These are phyloP conservation scores for Chloroceryle aenea DNA, from an alignment of 2,113 vertebrate species.

Conservation along the genomic window DNA sequence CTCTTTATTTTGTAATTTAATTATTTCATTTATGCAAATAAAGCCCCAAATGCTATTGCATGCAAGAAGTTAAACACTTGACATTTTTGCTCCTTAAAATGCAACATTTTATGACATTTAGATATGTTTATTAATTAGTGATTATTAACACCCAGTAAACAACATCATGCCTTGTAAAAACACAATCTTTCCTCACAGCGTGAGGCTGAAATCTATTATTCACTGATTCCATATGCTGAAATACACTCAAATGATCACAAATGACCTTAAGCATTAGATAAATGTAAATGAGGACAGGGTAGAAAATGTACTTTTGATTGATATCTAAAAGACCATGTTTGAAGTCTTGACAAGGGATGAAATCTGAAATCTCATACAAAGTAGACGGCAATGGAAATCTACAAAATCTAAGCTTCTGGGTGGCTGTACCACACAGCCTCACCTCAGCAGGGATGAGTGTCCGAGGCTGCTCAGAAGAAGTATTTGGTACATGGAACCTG, in stretches of 20 bases:
- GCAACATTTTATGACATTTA: slow-evolving; percentile 80
- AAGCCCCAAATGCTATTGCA: slow-evolving; percentile 46
- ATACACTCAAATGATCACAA: slow-evolving; percentile 89
- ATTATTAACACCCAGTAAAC: slow-evolving; percentile 99
- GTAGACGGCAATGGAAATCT: neutral
- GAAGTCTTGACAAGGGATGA: slow-evolving; percentile 65
- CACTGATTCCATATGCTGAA: slow-evolving; percentile 87
- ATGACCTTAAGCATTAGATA: slow-evolving; percentile 90
- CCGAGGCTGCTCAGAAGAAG: neutral
- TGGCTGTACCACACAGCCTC: neutral
- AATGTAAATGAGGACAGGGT: slow-evolving; percentile 82
- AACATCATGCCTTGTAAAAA: slow-evolving; percentile 96
- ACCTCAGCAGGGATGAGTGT: neutral
- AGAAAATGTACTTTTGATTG: slow-evolving; percentile 84
- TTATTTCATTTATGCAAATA: slow-evolving; percentile 69
- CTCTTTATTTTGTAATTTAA: slow-evolving; percentile 39
- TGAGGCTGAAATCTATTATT: slow-evolving; percentile 88
- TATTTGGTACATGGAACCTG: neutral
- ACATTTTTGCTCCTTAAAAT: slow-evolving; percentile 78
- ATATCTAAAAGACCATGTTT: slow-evolving; percentile 82
- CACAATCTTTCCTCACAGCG: slow-evolving; percentile 93
- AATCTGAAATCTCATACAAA: slow-evolving; percentile 65
- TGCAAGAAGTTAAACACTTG: slow-evolving; percentile 78
- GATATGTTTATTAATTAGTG: slow-evolving; percentile 98
- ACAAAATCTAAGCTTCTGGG: neutral